These are phyloP conservation scores for Crocodylus rhombifer DNA, from an alignment of 2,797 vertebrate species.

Conservation along the genomic window DNA sequence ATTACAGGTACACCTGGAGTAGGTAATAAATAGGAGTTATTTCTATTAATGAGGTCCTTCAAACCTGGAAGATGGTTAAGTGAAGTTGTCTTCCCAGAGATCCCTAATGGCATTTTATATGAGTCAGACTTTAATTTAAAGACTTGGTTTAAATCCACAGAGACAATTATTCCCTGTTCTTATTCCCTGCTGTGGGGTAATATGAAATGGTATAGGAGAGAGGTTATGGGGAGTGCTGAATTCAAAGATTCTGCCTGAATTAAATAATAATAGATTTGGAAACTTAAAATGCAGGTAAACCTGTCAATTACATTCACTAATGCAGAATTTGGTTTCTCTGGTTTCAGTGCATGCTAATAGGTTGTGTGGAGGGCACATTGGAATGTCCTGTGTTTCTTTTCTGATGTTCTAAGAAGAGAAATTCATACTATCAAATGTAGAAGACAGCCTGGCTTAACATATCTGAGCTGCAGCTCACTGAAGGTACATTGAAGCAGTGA, in stretches of 20 bases:
- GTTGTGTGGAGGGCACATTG: not conserved
- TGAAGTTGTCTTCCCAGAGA: not conserved
- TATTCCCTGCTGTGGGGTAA: not conserved
- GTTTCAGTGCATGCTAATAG: not conserved
- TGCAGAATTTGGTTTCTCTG: not conserved
- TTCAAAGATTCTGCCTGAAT: not conserved
- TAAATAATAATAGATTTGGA: not conserved
- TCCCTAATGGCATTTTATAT: not conserved
- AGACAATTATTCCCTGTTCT: not conserved
- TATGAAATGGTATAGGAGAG: not conserved
- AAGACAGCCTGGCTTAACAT: not conserved
- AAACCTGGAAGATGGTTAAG: not conserved
- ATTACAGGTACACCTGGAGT: not conserved
- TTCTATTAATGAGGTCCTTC: not conserved
- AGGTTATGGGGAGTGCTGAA: not conserved
- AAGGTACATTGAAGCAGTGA: not conserved
- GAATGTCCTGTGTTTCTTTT: not conserved
- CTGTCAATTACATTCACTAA: not conserved
- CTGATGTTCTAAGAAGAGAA: not conserved
- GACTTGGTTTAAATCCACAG: not conserved
- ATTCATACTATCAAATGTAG: not conserved
- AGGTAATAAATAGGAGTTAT: not conserved
- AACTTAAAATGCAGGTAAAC: not conserved
- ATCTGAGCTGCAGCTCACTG: not conserved
- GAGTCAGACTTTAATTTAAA: not conserved